Conservation (phyloP, 2,797 vertebrate species). For the Mycteria americana region DNA sequence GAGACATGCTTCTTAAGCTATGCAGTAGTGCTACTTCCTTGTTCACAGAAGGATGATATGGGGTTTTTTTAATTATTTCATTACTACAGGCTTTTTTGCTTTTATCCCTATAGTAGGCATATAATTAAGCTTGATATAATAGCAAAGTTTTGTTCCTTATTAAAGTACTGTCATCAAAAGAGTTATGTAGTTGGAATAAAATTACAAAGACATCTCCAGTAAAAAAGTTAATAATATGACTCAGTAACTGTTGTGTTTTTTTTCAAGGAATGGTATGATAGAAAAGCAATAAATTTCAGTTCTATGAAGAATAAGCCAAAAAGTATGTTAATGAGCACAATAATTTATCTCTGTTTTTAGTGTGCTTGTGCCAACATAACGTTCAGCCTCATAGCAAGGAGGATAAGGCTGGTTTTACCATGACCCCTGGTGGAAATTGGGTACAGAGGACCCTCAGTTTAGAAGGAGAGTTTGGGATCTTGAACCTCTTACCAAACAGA, state of each 20-base stretch:
- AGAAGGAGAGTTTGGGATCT: background rate
- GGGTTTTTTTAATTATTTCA: background rate
- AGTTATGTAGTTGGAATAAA: background rate
- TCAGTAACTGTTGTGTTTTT: background rate
- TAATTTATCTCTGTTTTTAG: background rate
- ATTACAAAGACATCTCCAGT: background rate
- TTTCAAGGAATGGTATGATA: background rate
- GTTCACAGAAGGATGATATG: background rate
- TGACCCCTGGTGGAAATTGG: background rate
- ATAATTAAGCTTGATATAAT: slow-evolving; percentile 16
- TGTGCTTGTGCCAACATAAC: background rate
- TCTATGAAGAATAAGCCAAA: background rate
- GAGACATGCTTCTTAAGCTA: background rate
- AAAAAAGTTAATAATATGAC: background rate
- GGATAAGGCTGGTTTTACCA: background rate
- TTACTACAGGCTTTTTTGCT: background rate
- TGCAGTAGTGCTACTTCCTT: background rate
- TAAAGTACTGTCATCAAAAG: background rate
- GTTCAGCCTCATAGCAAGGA: background rate
- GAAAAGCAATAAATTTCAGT: background rate
- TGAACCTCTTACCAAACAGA: background rate
- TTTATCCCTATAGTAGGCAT: background rate
- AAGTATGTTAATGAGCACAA: background rate
- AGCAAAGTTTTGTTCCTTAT: background rate
- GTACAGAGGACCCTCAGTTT: background rate